Percentiles rank a stretch among this genome's conserved stretches.
These are phyloP conservation scores for Rhinichthys osculus DNA, from an alignment of 2,797 vertebrate species.

Conservation along the genomic window DNA sequence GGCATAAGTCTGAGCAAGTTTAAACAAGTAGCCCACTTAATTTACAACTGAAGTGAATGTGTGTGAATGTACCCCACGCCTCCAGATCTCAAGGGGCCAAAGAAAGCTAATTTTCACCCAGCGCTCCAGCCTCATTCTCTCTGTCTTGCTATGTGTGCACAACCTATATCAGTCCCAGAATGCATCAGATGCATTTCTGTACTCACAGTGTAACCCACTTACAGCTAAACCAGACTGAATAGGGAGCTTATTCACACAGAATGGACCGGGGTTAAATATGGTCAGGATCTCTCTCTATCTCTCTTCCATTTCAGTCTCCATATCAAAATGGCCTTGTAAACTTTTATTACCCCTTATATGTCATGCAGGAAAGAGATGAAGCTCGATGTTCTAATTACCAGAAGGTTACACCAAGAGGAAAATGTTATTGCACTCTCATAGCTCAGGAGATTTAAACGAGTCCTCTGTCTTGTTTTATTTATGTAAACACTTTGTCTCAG, in stretches of 20 bases:
- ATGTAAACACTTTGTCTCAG: not conserved
- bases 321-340: conserved; percentile 15
- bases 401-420: conserved; percentile 16
- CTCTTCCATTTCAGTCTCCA: not conserved
- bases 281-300: not conserved
- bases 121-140: conserved; percentile 19
- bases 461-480: not conserved
- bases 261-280: not conserved
- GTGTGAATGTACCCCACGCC: not conserved
- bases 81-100: not conserved
- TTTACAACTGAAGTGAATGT: conserved; percentile 23
- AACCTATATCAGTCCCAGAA: conserved; percentile 22
- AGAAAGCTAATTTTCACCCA: conserved; percentile 18
- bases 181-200: conserved; percentile 22
- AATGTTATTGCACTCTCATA: conserved; percentile 11
- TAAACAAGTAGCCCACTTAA: conserved; percentile 15
- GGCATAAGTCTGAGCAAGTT: conserved; percentile 24
- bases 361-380: conserved; percentile 21
- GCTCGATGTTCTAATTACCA: conserved; percentile 7
- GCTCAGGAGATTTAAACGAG: not conserved
- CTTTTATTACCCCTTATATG: conserved; percentile 25
- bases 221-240: not conserved
- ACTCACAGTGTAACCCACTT: conserved; percentile 28
- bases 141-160: not conserved
- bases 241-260: not conserved